Percentiles rank a stretch among this genome's conserved stretches.
Evolutionary conservation across 2,797 vertebrate genomes (phyloP).

Genomic region (Dipus sagitta): DNA sequence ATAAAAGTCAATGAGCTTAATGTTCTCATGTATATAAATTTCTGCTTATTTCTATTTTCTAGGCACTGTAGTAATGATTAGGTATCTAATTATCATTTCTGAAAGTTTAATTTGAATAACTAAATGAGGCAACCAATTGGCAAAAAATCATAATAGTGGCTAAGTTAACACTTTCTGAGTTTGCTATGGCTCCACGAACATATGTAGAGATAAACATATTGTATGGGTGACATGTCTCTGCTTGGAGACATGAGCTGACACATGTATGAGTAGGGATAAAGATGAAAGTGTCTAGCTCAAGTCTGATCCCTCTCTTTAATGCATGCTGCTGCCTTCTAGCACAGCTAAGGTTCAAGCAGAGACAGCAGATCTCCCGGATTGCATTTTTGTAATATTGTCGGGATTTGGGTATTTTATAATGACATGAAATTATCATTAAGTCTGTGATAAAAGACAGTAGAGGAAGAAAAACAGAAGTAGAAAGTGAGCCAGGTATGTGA

Average conservation of each 20-base stretch:
- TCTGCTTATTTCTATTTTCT: slow-evolving; percentile 43
- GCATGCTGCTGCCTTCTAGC: neutral
- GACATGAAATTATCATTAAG: slow-evolving; percentile 41
- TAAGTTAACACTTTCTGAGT: neutral
- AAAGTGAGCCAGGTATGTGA: neutral
- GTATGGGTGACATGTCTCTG: too few species aligned
- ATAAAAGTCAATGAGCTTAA: slow-evolving; percentile 27
- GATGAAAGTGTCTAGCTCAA: neutral
- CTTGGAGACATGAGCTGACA: neutral
- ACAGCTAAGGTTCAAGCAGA: neutral
- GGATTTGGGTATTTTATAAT: neutral
- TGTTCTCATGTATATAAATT: neutral
- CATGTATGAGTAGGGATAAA: neutral
- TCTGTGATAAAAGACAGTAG: neutral
- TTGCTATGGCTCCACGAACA: neutral
- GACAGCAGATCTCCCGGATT: neutral
- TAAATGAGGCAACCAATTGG: neutral
- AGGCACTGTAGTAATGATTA: slow-evolving; percentile 24
- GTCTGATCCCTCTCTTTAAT: too few species aligned
- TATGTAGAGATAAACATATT: neutral
- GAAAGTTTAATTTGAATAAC: slow-evolving; percentile 49
- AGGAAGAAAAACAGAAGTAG: slow-evolving; percentile 23
- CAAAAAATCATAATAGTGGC: neutral
- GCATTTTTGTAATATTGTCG: neutral
- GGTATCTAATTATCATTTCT: slow-evolving; percentile 19